Evolutionary conservation across 1,140 invertebrate species (phyloP), one percentile per base, ranked within the genome.

Genomic region (Drosophila bocki): DNA sequence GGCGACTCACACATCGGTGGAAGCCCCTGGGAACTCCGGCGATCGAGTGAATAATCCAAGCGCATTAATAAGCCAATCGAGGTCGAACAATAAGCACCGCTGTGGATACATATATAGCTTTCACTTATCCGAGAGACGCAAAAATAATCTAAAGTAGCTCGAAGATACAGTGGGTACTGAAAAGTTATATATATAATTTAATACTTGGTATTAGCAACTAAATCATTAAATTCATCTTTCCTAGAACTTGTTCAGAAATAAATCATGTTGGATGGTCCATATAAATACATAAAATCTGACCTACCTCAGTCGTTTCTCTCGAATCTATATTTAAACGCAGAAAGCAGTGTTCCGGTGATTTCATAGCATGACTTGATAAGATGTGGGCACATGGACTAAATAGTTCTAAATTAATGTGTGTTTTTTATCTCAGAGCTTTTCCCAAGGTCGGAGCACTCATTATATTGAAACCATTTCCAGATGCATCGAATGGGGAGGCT

Each of bases 261-360:
- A 26, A 41, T 59, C 13, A 63, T 59, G 4, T 15, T 7, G n/a
- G 7, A 0, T 42, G 47, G 22, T 8, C 1, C 7, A n/a, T 45
- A 12, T 54, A 8, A 41, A 41, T 41, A 7, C 29, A 1, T n/a
- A 3, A 33, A 33, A 33, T 39, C 13, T 7, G 19, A 22, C 35
- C 35, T 41, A 56, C 53, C 35, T 41, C 53, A 39, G 19, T 4
- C 12, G 7, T 12, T 57, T 12, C 26, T 47, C 42, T 48, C 12
- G n/a, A 57, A 57, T 69, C 64, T 69, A 71, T 56, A 69, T 69
- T 71, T 71, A 71, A 48, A 57, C 32, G 7, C 19, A 17, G 47
- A 69, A 48, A 8, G 19, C 35, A 48, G 17, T 57, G 50, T 68
- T 68, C 33, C 67, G 63, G 48, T 70, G 67, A 70, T 70, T 70